These are phyloP conservation scores for Drosophila mettleri DNA, from an alignment of 2,888 invertebrate genomes.

Conservation along the genomic window DNA sequence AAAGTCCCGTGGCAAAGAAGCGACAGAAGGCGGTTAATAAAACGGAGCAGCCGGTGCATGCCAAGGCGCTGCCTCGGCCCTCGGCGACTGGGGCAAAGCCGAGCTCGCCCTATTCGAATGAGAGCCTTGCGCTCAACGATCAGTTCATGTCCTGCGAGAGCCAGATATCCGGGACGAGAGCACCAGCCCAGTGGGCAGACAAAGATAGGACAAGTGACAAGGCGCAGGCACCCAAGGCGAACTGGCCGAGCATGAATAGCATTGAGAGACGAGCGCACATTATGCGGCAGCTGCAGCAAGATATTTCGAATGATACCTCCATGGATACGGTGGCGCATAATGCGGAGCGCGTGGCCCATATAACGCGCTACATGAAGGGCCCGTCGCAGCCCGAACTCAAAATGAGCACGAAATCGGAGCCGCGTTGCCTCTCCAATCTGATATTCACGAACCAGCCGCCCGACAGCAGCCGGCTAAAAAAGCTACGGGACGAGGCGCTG, in stretches of 20 bases:
- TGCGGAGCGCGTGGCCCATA: conserved; percentile 7
- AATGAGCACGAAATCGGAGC: too few relatives aligned
- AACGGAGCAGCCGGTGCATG: neutral
- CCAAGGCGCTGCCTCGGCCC: neutral
- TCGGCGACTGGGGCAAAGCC: too few relatives aligned
- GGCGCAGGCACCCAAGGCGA: neutral
- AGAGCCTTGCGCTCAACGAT: neutral
- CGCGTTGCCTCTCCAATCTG: neutral
- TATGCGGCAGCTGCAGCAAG: neutral
- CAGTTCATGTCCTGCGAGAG: neutral
- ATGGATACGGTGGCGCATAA: conserved; percentile 12
- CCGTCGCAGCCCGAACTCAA: neutral
- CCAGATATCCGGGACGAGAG: neutral
- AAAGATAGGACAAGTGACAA: too few relatives aligned
- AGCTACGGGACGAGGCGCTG: conserved; percentile 2
- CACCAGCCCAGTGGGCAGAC: neutral
- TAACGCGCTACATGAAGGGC: neutral
- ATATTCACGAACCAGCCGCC: neutral
- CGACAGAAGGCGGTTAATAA: neutral
- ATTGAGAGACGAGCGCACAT: neutral
- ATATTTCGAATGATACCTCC: conserved; percentile 12
- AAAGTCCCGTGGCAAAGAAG: neutral
- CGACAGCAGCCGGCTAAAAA: neutral
- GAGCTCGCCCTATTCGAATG: conserved; percentile 1
- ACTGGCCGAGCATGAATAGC: neutral